Evolutionary conservation across 1,140 invertebrate species (phyloP), one percentile per base, ranked within the genome.

Genomic region (Megalonaias nervosa): DNA sequence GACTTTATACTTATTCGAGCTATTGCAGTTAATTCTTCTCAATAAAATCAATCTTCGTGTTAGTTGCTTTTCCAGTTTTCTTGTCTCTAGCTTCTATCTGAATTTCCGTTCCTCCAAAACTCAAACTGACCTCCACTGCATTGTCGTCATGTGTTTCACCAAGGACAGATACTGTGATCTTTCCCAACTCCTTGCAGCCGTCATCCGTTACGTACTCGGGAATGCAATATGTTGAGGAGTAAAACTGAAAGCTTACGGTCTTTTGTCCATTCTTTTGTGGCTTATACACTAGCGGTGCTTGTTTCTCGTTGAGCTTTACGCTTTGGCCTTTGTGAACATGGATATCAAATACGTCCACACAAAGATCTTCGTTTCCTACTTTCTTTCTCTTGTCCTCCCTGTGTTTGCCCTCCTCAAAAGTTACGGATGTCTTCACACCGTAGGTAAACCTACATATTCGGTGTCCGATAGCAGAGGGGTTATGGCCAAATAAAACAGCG

Each of bases 91-190:
- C 69, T 16, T 65, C 61, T 21, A 74, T 61, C 13, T 66, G 31
- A 23, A 74, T 74, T 66, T 74, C 71, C 11, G 71, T 65, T 21
- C 71, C 62, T 23, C 71, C 60, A n/a, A 74, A 74, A n/a, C 23
- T 65, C 26, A 74, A 26, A 57, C 13, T 58, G 16, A 74, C 62
- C 31, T 58, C n/a, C 48, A 74, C 60, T 15, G 15, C 15, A 14
- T 48, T 17, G 13, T 56, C 16, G 2, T 31, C 19, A n/a, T 66
- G 38, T 66, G 31, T 31, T 26, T 57, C 21, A 11, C 6, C 19
- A 19, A 74, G 38, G 56, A 57, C 48, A 5, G 5, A 9, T 48
- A 74, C 48, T 6, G 11, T 26, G 12, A 74, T 23, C 0, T 55
- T 58, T 2, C 71, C 71, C n/a, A 74, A 13, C 11, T 66, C 15